Conservation (phyloP, 2,797 vertebrate genomes). For the Sylvia borin region DNA sequence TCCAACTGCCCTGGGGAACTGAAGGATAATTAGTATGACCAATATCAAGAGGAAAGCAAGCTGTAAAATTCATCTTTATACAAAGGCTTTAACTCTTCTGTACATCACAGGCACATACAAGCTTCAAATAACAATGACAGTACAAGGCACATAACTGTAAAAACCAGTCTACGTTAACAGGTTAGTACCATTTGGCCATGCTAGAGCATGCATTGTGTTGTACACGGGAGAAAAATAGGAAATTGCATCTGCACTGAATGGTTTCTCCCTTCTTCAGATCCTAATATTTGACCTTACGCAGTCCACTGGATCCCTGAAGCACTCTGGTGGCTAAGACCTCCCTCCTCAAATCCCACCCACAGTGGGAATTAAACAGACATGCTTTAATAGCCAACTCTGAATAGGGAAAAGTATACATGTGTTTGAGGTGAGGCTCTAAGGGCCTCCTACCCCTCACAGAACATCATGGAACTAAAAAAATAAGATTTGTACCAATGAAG, state of each 20-base stretch:
- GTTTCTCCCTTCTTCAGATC: neutral
- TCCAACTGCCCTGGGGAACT: neutral
- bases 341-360: neutral
- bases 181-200: neutral
- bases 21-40: neutral
- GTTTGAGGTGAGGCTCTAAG: neutral
- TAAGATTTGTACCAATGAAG: neutral
- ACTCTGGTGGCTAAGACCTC: neutral
- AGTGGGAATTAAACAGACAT: accelerated
- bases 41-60: neutral
- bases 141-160: neutral
- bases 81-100: neutral
- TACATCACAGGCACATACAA: neutral
- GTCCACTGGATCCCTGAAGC: neutral
- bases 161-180: neutral
- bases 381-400: neutral
- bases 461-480: neutral
- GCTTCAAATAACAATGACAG: neutral
- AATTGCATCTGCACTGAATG: neutral
- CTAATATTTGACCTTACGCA: neutral
- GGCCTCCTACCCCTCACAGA: neutral
- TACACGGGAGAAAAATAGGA: neutral
- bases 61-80: neutral
- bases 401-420: neutral
- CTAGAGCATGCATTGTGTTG: neutral